Base-by-base conservation (phyloP, 64 coral and sea anemone species). In the Actinia equina region DNA sequence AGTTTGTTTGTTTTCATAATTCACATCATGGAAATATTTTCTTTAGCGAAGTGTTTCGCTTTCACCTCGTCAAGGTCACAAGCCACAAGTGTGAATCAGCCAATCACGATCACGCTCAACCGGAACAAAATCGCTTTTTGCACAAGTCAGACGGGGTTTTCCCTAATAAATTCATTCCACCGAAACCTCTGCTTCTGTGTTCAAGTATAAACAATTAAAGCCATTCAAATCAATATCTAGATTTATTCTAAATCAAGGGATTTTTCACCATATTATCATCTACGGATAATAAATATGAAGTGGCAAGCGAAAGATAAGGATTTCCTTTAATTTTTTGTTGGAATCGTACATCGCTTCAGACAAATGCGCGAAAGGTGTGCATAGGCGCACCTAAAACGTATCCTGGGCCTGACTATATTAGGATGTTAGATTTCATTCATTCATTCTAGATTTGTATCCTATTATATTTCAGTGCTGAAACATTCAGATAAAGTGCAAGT, bases 1-100 rank as follows among this genome's bases (percentile, higher is more conserved):
- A 74, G 3, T 65, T 74, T 74, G 27, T 41, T 74, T 74, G 69
- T 74, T 74, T 74, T 74, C 7, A 74, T 74, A n/a, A 63, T 63
- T 25, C 3, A 70, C 5, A n/a, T 71, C 6, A 1, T 54, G 52
- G 52, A 8, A 54, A 54, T 0, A 37, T 18, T 18, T 63, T 14
- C 23, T 27, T 10, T 71, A 10, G 9, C 13, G 23, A 74, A 26
- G 4, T 14, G 69, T 15, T 74, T 74, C 26, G 69, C 23, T 74
- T 74, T 74, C 69, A 9, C 69, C 41, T 74, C 41, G 23, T 42
- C 69, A 74, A 74, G 69, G 69, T 74, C 62, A 65, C 19, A 10
- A 23, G 62, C 69, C 69, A 74, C 69, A 26, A 26, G 69, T 37
- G 25, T 27, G 69, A 30, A 37, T 41, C 69, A 74, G 26, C 69